Evolutionary conservation across 2,113 vertebrate genomes (phyloP), one percentile per base, ranked within the genome.

Genomic region (Pseudorectes ferrugineus): DNA sequence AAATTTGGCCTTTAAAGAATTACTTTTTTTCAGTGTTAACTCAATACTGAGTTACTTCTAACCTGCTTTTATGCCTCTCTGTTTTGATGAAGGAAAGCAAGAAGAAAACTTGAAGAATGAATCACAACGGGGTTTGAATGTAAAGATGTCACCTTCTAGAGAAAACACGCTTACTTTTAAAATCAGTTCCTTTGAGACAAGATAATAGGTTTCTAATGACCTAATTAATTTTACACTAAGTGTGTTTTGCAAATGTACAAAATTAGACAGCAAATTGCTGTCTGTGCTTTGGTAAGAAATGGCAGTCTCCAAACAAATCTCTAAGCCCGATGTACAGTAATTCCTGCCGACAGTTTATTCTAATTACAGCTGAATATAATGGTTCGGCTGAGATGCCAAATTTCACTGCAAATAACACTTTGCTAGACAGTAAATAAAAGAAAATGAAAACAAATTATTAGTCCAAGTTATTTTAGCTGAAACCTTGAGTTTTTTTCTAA

Each of bases 121-220:
- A 84, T 71, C 62, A 57, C 70, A 85, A 23, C 71, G 22, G 57
- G 33, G 14, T 58, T 46, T 80, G 74, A 83, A 85, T 51, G 55
- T 49, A 85, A 76, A 89, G 49, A 83, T 88, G 78, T 57, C 81
- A 90, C 51, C 26, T 92, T 75, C 43, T 21, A 85, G 36, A 94
- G 79, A 73, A 92, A 96, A 82, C 65, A 78, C 1, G 6, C 38
- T 95, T 67, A 26, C 65, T 72, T 92, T 58, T 51, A 76, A 89
- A 89, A 93, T 89, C 82, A 57, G n/a, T 14, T 93, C 52, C 51
- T 92, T 28, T 66, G 73, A 93, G 83, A 77, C 36, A 43, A 88
- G 93, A 89, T 88, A 95, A 94, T 74, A 77, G 77, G 55, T 80
- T 97, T 66, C 90, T 96, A 96, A 96, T 92, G 94, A 94, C 77